Conservation (phyloP, 1,140 invertebrate genomes). For the Diuraphis noxia region DNA sequence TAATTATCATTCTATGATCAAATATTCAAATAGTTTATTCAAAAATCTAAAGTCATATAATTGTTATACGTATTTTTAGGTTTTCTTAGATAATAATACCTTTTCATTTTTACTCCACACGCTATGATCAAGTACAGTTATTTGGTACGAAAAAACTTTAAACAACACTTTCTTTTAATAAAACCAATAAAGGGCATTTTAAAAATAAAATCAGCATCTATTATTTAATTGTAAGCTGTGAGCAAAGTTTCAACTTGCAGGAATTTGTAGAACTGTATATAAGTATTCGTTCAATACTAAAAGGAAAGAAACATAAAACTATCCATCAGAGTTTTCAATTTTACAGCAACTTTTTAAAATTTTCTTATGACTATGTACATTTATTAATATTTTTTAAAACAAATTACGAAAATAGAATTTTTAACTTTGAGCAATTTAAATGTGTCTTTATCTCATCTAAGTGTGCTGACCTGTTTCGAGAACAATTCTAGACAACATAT, state of each 20-base stretch:
- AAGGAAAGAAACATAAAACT: background rate
- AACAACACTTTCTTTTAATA: too few species aligned
- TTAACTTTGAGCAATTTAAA: background rate
- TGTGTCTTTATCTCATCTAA: background rate
- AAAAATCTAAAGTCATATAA: too few species aligned
- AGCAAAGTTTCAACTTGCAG: background rate
- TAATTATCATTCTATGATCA: too few species aligned
- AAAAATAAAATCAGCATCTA: too few species aligned
- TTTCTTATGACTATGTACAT: background rate
- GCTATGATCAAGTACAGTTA: too few species aligned
- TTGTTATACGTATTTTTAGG: too few species aligned
- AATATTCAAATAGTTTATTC: too few species aligned
- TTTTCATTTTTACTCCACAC: too few species aligned
- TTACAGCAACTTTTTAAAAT: background rate
- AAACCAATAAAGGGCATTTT: too few species aligned
- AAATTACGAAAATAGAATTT: background rate
- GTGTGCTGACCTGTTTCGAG: background rate
- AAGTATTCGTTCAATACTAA: background rate
- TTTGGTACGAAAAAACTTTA: too few species aligned
- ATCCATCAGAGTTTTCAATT: background rate
- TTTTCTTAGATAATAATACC: too few species aligned
- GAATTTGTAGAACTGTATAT: too few species aligned
- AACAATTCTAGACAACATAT: background rate
- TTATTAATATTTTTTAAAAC: background rate
- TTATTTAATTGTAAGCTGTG: background rate